Percentiles rank a stretch among this genome's conserved stretches.
Conservation (phyloP, 2,113 vertebrate genomes). For the Patagioenas fasciata region DNA sequence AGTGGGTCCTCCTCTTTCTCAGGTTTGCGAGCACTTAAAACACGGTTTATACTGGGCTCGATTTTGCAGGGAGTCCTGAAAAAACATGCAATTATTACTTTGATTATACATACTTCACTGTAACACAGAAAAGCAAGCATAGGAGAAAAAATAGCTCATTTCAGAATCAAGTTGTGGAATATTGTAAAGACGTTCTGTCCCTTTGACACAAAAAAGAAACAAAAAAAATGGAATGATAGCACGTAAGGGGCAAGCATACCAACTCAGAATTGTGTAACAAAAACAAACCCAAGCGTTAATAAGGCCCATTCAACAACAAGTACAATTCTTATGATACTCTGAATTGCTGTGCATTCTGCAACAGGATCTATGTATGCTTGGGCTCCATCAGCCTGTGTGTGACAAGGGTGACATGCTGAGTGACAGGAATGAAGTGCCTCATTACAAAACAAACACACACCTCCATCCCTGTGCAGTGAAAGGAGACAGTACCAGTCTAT, state of each 20-base stretch:
- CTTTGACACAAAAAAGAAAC: background rate
- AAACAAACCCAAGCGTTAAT: background rate
- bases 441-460: background rate
- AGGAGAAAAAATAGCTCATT: background rate
- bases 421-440: background rate
- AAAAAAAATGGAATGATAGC: background rate
- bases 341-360: background rate
- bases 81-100: background rate
- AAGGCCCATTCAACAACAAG: background rate
- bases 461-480: background rate
- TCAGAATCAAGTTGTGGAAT: background rate
- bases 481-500: background rate
- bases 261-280: background rate
- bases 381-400: background rate
- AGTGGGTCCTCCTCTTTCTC: conserved; percentile 84
- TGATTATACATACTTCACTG: no score
- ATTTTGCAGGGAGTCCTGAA: conserved; percentile 96
- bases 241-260: background rate
- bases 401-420: background rate
- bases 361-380: background rate
- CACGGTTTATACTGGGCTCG: conserved; percentile 85
- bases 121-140: background rate
- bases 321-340: background rate
- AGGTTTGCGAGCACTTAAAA: conserved; percentile 87
- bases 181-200: background rate